Evolutionary conservation across 2,113 vertebrate species (phyloP), one percentile per base, ranked within the genome.

Genomic region (Microcebus lehilahytsara): DNA sequence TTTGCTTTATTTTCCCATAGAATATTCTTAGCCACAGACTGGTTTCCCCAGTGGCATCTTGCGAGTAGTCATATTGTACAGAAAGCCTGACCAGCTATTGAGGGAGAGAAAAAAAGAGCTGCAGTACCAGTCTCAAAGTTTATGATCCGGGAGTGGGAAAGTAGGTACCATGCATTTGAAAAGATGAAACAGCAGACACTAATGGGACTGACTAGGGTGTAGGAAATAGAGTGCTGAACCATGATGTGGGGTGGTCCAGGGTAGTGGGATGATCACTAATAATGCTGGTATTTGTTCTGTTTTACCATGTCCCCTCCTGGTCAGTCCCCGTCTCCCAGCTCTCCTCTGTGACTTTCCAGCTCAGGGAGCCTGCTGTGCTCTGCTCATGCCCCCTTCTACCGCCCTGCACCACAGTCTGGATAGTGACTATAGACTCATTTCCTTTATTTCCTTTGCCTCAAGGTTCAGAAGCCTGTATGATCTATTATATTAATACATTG

Each of bases 371-470:
- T 23, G 25, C 10, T 19, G 12, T 3, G 7, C n/a, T 62, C 49
- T 2, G 23, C 13, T 22, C 16, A 0, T 23, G 3, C 25, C 9
- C 37, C 25, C 30, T 2, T 37, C 16, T 12, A 32, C 32, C 60
- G 10, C 3, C 58, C 19, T 23, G 22, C 1, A 19, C 17, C 7
- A 2, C 4, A 34, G 40, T 62, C 88, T 37, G 13, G 79, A 78
- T 62, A 62, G 53, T 42, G 32, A 34, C 58, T 37, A 4, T 42
- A 86, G 51, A n/a, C 72, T 51, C 72, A 42, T 74, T 74, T n/a
- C 71, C 64, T 89, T 37, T 34, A 79, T 53, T 81, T 71, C 53
- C n/a, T 22, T 67, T 79, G 34, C 79, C 85, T 78, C 46, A 60
- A 42, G 53, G 10, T 37, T 92, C 80, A 83, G 23, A 67, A 22